Percentiles rank a stretch among this genome's conserved stretches.
phyloP scores from a whole-genome alignment of 2,113 vertebrate species.

The Vulpes ferrilata region DNA sequence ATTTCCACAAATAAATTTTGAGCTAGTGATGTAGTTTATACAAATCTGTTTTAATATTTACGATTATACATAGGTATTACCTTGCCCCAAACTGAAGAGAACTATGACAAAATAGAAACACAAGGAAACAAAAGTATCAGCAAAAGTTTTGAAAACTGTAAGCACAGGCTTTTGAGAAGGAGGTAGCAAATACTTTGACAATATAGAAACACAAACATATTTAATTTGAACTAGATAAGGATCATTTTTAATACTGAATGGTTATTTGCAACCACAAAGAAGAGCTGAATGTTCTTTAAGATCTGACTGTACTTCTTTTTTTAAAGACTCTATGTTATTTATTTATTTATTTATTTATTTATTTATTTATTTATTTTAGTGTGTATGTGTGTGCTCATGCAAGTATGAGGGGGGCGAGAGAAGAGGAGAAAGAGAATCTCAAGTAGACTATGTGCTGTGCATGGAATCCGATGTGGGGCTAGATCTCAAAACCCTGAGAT shows the following conservation, averaged over 20 bases:
- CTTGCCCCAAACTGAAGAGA: not conserved
- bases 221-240: not conserved
- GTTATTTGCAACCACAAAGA: not conserved
- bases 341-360: too few species aligned
- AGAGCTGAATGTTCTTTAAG: not conserved
- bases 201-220: not conserved
- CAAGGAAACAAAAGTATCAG: not conserved
- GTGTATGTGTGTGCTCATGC: too few species aligned
- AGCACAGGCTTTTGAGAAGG: not conserved
- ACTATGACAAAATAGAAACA: not conserved
- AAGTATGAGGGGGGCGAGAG: too few species aligned
- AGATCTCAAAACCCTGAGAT: too few species aligned
- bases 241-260: not conserved
- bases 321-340: too few species aligned
- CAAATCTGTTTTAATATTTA: not conserved
- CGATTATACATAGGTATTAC: not conserved
- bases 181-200: not conserved
- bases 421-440: too few species aligned
- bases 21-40: not conserved
- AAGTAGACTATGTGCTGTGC: too few species aligned
- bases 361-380: too few species aligned
- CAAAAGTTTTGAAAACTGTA: not conserved
- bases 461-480: too few species aligned
- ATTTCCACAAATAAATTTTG: not conserved
- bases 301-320: not conserved